Evolutionary conservation across 2,113 vertebrate species (phyloP).

Genomic region (Emydura subglobosa): DNA sequence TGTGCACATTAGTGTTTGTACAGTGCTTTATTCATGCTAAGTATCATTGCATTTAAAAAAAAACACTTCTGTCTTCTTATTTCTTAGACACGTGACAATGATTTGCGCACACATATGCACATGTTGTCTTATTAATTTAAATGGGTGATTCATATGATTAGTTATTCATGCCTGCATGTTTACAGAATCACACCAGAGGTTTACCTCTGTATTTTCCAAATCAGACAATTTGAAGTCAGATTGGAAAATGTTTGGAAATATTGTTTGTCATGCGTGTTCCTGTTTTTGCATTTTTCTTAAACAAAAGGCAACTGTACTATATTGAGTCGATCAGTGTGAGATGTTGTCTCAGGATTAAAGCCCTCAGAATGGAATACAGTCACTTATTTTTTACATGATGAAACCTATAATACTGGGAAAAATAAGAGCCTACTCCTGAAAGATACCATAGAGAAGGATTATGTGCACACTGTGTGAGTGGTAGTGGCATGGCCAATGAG

Average conservation of each 20-base stretch:
- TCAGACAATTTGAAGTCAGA: not conserved
- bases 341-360: not conserved
- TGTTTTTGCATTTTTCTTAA: not conserved
- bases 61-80: not conserved
- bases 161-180: not conserved
- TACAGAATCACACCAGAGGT: not conserved
- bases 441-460: not conserved
- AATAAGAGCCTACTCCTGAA: not conserved
- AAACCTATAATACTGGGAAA: not conserved
- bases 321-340: not conserved
- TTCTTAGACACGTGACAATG: not conserved
- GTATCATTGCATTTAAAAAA: not conserved
- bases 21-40: not conserved
- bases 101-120: not conserved
- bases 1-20: conserved; percentile 5
- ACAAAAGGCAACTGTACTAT: not conserved
- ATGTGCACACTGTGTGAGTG: not conserved
- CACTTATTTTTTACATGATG: not conserved
- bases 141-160: not conserved
- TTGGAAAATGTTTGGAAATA: not conserved
- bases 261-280: not conserved
- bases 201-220: conserved; percentile 5
- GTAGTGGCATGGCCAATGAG: not conserved
- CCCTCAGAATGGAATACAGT: not conserved
- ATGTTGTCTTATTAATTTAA: not conserved